phyloP scores from a whole-genome alignment of 2,888 invertebrate genomes.

The Hydrotaea cyrtoneurina region DNA sequence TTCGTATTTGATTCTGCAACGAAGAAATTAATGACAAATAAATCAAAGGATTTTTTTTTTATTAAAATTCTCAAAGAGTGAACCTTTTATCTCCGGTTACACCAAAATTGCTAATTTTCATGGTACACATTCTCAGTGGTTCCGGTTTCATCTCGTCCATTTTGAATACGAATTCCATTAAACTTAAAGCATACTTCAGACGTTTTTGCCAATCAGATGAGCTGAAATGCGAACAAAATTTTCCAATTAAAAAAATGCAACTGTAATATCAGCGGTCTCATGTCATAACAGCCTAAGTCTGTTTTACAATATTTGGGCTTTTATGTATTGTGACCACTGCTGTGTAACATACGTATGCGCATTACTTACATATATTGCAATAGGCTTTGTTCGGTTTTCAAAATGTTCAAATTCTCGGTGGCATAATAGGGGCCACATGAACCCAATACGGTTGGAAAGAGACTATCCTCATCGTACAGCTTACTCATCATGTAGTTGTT shows the following conservation, averaged over 20 bases:
- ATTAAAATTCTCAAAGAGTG: too few relatives aligned
- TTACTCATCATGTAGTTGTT: slow-evolving; percentile 80
- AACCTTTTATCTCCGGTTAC: slow-evolving; percentile 76
- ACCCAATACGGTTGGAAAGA: slow-evolving; percentile 78
- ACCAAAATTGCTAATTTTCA: slow-evolving; percentile 77
- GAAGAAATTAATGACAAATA: neutral
- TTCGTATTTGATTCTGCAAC: slow-evolving; percentile 76
- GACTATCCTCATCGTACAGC: slow-evolving; percentile 78
- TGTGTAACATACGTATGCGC: too few relatives aligned
- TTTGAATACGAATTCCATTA: slow-evolving; percentile 78
- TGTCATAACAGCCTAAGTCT: too few relatives aligned
- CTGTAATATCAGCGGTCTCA: too few relatives aligned
- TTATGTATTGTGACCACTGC: too few relatives aligned
- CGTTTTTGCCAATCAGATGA: slow-evolving; percentile 77
- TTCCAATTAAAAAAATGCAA: neutral
- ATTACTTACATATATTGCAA: slow-evolving; percentile 77
- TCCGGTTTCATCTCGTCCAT: slow-evolving; percentile 79
- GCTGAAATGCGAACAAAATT: slow-evolving; percentile 65
- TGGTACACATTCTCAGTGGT: slow-evolving; percentile 78
- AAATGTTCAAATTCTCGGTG: slow-evolving; percentile 76
- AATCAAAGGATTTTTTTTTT: neutral
- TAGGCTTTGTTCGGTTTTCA: slow-evolving; percentile 75
- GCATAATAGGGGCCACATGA: slow-evolving; percentile 80
- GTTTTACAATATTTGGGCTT: too few relatives aligned
- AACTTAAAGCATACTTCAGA: slow-evolving; percentile 77